phyloP scores from a whole-genome alignment of 1,140 invertebrate genomes.

The Globodera rostochiensis region DNA sequence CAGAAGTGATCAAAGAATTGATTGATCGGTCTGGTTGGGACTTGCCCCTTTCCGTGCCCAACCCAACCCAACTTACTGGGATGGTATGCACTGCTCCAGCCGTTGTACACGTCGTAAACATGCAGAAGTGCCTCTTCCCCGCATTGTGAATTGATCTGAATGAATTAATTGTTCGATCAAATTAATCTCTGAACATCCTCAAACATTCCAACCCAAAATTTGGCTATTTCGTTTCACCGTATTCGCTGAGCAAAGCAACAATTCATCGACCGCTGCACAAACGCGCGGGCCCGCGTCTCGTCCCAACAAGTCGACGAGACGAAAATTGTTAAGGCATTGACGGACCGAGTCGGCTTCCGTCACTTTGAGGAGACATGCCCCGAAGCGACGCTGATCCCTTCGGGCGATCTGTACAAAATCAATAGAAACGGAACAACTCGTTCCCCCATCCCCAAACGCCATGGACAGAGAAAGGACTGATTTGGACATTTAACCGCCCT shows the following conservation, averaged over 20 bases:
- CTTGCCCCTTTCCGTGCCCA: neutral
- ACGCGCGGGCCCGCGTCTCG: conserved; percentile 43
- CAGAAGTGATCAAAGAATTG: neutral
- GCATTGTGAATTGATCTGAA: conserved; percentile 36
- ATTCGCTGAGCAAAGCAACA: conserved; percentile 49
- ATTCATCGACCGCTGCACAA: conserved; percentile 47
- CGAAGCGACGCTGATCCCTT: conserved; percentile 47
- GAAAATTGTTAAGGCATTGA: conserved; percentile 48
- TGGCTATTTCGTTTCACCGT: conserved; percentile 1
- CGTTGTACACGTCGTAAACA: conserved; percentile 58
- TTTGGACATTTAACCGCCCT: neutral
- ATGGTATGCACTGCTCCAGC: conserved; percentile 44
- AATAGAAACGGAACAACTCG: neutral
- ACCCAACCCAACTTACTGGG: neutral
- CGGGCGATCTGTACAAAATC: conserved; percentile 35
- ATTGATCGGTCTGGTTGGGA: neutral
- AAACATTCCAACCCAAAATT: no score
- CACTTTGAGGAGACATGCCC: conserved; percentile 48
- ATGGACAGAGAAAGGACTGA: neutral
- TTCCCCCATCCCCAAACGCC: no score
- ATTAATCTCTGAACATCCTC: neutral
- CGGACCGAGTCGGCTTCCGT: conserved; percentile 40
- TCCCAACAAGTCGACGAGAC: conserved; percentile 50
- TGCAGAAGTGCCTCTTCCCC: conserved; percentile 61
- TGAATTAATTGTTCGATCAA: neutral